Evolutionary conservation across 1,140 invertebrate genomes (phyloP).

Genomic region (Octopus bimaculoides): DNA sequence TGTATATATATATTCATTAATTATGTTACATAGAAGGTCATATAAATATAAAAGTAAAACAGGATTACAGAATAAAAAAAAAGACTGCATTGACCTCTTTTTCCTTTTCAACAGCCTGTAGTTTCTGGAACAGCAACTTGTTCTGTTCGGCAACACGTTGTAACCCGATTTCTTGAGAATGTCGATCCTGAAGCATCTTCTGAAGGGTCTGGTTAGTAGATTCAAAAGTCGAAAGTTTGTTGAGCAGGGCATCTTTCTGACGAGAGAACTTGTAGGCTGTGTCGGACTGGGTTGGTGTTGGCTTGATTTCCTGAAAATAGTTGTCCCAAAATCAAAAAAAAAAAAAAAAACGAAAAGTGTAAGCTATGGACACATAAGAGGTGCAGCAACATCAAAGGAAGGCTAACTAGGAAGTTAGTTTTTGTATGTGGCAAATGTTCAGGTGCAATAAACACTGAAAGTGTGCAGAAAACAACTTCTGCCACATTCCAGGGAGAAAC

Average conservation of each 20-base stretch:
- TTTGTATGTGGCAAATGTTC: too few relatives aligned
- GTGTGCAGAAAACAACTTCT: too few relatives aligned
- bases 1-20: too few relatives aligned
- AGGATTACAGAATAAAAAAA: background rate
- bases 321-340: background rate
- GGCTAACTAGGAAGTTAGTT: too few relatives aligned
- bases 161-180: conserved; percentile 45
- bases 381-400: too few relatives aligned
- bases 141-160: conserved; percentile 46
- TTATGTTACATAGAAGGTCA: too few relatives aligned
- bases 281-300: conserved; percentile 33
- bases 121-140: conserved; percentile 47
- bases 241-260: conserved; percentile 50
- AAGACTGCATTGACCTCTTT: conserved; percentile 38
- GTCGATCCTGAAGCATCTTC: conserved; percentile 48
- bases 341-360: too few relatives aligned
- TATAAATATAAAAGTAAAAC: background rate
- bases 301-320: conserved; percentile 31
- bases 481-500: too few relatives aligned
- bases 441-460: too few relatives aligned
- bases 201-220: conserved; percentile 49
- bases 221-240: conserved; percentile 53
- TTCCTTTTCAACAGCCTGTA: conserved; percentile 43
- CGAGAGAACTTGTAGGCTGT: conserved; percentile 35
- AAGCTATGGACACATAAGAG: too few relatives aligned